These are phyloP conservation scores for Augochlorella aurata DNA, from an alignment of 2,888 invertebrate genomes.

Conservation along the genomic window DNA sequence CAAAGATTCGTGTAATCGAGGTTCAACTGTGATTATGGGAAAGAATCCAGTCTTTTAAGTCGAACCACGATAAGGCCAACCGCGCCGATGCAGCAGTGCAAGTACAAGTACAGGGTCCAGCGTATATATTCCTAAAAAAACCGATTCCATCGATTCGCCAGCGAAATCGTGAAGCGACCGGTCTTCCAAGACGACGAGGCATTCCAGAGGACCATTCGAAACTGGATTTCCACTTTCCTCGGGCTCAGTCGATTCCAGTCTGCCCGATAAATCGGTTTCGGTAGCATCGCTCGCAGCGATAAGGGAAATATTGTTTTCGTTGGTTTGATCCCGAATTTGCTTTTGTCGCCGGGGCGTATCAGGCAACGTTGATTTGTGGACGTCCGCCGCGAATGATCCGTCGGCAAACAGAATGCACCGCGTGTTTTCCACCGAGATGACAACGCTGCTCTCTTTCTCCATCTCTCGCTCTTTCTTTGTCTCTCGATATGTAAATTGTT, in stretches of 20 bases:
- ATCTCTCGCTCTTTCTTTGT: neutral
- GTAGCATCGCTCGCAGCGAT: neutral
- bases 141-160: neutral
- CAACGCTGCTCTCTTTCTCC: no score
- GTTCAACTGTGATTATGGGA: no score
- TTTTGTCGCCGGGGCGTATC: neutral
- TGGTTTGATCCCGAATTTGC: neutral
- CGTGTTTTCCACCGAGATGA: conserved; percentile 2
- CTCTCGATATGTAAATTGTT: conserved; percentile 30
- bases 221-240: neutral
- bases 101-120: no score
- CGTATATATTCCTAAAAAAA: no score
- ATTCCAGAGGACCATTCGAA: neutral
- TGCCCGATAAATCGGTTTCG: neutral
- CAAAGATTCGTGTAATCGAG: no score
- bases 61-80: no score
- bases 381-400: neutral
- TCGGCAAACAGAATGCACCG: conserved; percentile 17
- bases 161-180: neutral
- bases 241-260: no score
- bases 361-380: neutral
- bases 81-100: no score
- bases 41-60: no score
- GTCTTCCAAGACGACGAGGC: neutral
- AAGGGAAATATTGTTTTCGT: neutral